Evolutionary conservation across 2,113 vertebrate species (phyloP).

Genomic region (Perca schrenkii): DNA sequence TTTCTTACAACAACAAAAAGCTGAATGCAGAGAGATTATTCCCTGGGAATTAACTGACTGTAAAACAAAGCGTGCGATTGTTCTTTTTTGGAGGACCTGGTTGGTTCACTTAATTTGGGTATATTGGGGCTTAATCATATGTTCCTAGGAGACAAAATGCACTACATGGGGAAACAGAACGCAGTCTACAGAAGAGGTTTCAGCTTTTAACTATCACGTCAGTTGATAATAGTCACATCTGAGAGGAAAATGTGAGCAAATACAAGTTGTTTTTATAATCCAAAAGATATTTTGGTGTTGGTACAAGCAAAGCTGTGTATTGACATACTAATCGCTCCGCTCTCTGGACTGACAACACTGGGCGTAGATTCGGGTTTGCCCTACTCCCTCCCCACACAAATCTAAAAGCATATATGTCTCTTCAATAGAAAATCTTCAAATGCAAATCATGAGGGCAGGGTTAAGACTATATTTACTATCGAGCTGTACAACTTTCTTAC

Average conservation of each 20-base stretch:
- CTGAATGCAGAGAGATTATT: constrained; percentile 41
- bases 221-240: background rate
- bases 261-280: background rate
- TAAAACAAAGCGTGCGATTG: constrained; percentile 30
- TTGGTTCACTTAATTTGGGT: constrained; percentile 20
- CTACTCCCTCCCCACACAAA: background rate
- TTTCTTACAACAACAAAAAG: constrained; percentile 10
- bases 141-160: background rate
- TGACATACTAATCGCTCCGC: background rate
- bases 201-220: background rate
- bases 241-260: background rate
- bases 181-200: background rate
- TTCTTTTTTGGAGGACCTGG: background rate
- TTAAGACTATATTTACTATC: background rate
- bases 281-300: background rate
- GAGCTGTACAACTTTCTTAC: background rate
- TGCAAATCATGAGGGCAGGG: background rate
- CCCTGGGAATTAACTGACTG: constrained; percentile 41
- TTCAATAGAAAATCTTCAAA: background rate
- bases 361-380: constrained; percentile 38
- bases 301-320: background rate
- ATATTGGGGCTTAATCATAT: background rate
- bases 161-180: background rate
- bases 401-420: background rate
- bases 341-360: constrained; percentile 20